Evolutionary conservation across 2,888 invertebrate species (phyloP), one percentile per base, ranked within the genome.

Genomic region (Hedya salicella): DNA sequence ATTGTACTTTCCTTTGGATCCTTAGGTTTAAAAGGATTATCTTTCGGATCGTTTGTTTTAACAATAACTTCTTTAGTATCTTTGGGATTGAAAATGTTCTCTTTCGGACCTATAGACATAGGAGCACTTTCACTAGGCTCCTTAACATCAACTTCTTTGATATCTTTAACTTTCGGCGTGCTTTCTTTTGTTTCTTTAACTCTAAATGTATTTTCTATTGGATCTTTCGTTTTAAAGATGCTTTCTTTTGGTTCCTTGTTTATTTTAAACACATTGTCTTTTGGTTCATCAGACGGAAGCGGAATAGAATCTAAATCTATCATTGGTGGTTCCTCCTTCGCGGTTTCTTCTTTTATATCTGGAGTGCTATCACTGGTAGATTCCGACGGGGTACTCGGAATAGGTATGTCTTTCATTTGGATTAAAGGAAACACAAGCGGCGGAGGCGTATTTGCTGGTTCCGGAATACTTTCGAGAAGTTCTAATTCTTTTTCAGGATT

Each of bases 371-470:
- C 65, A 30, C 60, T 32, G 0, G 65, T 60, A 25, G 59, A 60
- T 25, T 60, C 65, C 8, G 65, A 65, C 11, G 60, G 59, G 4
- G 65, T 60, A 46, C 65, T 65, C 11, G 65, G 60, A 39, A 64
- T 64, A 44, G 64, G 64, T 46, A 65, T 65, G n/a, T 65, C 65
- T 40, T 65, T 65, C 44, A 64, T 39, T 62, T 69, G 52, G 36
- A 57, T 50, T 42, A 57, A 25, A 46, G 54, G 17, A 67, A 75
- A 76, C 3, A 67, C 67, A 36, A 75, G 72, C 3, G 81, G 82
- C 1, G 88, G 86, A 8, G 87, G 86, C 11, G 85, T 84, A 52
- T 80, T 80, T 3, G 88, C 80, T 2, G 83, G 85, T 69, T 86
- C 85, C 0, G 85, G 85, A 36, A 85, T 79, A 46, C 46, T 62